phyloP scores from a whole-genome alignment of 2,113 vertebrate species.

The Melanostigma gelatinosum region DNA sequence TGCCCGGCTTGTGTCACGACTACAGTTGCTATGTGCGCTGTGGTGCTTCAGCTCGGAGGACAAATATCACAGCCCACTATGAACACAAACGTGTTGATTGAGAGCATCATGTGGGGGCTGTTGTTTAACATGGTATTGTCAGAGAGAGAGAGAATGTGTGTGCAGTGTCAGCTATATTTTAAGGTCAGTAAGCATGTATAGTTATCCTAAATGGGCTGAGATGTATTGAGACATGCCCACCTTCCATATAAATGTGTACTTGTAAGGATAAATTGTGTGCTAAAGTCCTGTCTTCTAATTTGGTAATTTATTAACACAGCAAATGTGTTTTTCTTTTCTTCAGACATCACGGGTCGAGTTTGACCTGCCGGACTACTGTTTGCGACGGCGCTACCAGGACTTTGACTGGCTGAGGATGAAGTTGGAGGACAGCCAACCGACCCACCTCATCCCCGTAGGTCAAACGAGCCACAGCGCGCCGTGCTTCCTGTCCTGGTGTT shows the following conservation, averaged over 20 bases:
- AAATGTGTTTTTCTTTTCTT: slow-evolving; percentile 13
- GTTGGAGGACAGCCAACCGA: slow-evolving; percentile 96
- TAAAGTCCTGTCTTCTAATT: not conserved
- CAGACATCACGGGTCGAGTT: slow-evolving; percentile 96
- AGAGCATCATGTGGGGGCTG: not conserved
- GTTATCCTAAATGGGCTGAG: slow-evolving; percentile 5
- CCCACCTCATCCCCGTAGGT: slow-evolving; percentile 98
- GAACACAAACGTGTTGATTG: slow-evolving; percentile 57
- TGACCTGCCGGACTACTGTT: slow-evolving; percentile 94
- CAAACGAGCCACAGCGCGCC: slow-evolving; percentile 13
- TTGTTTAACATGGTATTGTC: slow-evolving; percentile 7
- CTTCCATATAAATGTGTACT: not conserved
- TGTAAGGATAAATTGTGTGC: not conserved
- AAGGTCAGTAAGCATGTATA: slow-evolving; percentile 23
- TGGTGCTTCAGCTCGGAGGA: slow-evolving; percentile 14
- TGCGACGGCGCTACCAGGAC: slow-evolving; percentile 96
- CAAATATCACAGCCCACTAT: slow-evolving; percentile 50
- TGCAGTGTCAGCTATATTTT: slow-evolving; percentile 23
- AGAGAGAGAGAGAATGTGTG: not conserved
- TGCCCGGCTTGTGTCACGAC: slow-evolving; percentile 13
- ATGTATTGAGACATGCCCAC: not conserved
- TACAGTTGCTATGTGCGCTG: slow-evolving; percentile 36
- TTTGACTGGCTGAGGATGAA: slow-evolving; percentile 97
- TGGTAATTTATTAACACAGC: not conserved
- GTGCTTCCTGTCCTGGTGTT: not conserved